Percentiles rank a stretch among this genome's conserved stretches.
phyloP scores from a whole-genome alignment of 2,888 invertebrate species.

The Caenorhabditis afra region DNA sequence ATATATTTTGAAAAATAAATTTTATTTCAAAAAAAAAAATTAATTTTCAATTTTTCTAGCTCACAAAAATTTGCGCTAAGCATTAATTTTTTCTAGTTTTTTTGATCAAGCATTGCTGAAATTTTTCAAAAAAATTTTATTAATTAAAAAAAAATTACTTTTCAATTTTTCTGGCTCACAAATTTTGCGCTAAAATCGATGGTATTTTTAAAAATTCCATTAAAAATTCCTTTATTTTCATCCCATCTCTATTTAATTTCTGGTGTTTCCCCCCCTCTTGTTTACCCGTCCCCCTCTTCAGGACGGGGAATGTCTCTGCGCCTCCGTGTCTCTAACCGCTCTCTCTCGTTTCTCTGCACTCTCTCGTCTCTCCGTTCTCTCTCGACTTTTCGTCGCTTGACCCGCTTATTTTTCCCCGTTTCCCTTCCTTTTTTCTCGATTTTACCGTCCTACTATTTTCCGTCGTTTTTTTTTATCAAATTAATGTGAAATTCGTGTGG shows the following conservation, averaged over 20 bases:
- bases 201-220: no score
- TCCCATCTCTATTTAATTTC: no score
- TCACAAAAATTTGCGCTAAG: not conserved
- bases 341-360: not conserved
- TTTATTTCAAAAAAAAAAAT: not conserved
- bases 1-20: no score
- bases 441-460: constrained; percentile 1
- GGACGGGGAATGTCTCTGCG: constrained; percentile 1
- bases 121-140: not conserved
- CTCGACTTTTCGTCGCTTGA: constrained; percentile 1
- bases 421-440: not conserved
- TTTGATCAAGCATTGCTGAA: no score
- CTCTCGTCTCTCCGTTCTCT: not conserved
- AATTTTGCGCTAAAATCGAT: no score
- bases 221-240: no score
- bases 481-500: not conserved
- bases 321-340: constrained; percentile 1
- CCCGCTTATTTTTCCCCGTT: constrained; percentile 10
- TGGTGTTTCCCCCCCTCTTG: not conserved
- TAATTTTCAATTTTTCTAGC: not conserved
- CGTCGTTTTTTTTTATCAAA: not conserved
- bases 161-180: not conserved
- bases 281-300: not conserved
- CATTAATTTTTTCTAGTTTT: not conserved
- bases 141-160: not conserved